Percentiles rank a stretch among this genome's conserved stretches.
Evolutionary conservation across 2,113 vertebrate species (phyloP).

Genomic region (Lepisosteus oculatus): DNA sequence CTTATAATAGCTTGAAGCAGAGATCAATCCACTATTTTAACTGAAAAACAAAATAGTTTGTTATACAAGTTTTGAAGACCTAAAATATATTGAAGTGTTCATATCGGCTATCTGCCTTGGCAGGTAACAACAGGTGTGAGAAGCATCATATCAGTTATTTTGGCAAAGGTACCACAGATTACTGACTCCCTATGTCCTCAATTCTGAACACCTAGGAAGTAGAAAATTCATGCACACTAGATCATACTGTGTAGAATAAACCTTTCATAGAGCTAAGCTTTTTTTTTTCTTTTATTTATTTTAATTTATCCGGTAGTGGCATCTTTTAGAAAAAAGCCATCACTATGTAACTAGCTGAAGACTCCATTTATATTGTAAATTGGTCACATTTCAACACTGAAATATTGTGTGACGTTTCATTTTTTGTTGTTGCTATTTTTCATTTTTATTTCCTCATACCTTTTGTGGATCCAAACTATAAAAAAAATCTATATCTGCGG

Average conservation of each 20-base stretch:
- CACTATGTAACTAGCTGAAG: slow-evolving; percentile 9
- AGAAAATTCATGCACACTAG: slow-evolving; percentile 20
- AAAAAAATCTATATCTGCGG: slow-evolving; percentile 43
- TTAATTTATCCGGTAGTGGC: slow-evolving; percentile 16
- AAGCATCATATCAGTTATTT: not conserved
- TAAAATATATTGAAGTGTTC: slow-evolving; percentile 42
- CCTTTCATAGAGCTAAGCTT: not conserved
- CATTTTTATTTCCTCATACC: too few relatives aligned
- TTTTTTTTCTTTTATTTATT: not conserved
- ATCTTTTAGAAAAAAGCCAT: slow-evolving; percentile 1
- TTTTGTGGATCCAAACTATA: too few relatives aligned
- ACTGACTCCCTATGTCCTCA: slow-evolving; percentile 56
- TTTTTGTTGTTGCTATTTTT: not conserved
- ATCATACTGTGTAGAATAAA: slow-evolving; percentile 5
- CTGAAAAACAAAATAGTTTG: not conserved
- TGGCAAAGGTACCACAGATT: slow-evolving; percentile 58
- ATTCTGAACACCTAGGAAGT: slow-evolving; percentile 66
- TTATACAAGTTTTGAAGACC: not conserved
- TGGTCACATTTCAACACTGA: slow-evolving; percentile 7
- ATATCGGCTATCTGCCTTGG: slow-evolving; percentile 66
- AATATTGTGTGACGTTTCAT: slow-evolving; percentile 4
- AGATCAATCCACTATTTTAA: too few relatives aligned
- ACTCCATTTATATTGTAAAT: not conserved
- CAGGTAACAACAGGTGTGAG: slow-evolving; percentile 66
- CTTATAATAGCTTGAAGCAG: too few relatives aligned